Conservation (phyloP, 2,888 invertebrate species). For the Trilocha varians region DNA sequence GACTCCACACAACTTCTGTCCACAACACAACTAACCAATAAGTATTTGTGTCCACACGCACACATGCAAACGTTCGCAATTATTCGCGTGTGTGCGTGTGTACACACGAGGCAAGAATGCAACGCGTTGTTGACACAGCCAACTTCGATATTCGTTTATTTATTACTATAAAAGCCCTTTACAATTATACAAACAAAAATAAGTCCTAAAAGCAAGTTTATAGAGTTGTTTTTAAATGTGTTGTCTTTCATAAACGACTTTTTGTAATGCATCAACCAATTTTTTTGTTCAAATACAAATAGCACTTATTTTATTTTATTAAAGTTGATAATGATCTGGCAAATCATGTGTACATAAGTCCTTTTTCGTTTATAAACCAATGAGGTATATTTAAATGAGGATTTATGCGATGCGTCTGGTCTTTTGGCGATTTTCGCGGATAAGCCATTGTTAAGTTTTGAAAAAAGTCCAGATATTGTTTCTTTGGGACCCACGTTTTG, state of each 20-base stretch:
- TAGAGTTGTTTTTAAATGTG: constrained; percentile 15
- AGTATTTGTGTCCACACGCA: constrained; percentile 61
- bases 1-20: constrained; percentile 32
- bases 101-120: constrained; percentile 69
- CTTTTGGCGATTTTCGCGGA: constrained; percentile 69
- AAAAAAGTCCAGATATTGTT: constrained; percentile 41
- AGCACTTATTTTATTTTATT: constrained; percentile 16
- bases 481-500: constrained; percentile 40
- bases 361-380: constrained; percentile 18
- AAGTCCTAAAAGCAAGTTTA: constrained; percentile 5
- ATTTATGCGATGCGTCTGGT: constrained; percentile 71
- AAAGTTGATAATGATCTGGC: constrained; percentile 24
- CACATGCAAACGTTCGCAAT: constrained; percentile 12
- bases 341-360: constrained; percentile 19
- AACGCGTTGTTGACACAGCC: constrained; percentile 72
- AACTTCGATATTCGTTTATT: constrained; percentile 73
- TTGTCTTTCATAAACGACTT: constrained; percentile 23
- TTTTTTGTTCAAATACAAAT: constrained; percentile 22
- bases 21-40: constrained; percentile 67
- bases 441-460: constrained; percentile 52
- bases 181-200: constrained; percentile 12
- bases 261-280: constrained; percentile 14
- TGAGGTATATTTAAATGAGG: constrained; percentile 70
- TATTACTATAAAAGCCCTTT: constrained; percentile 69
- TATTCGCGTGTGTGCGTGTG: constrained; percentile 32